Conservation (phyloP, 2,888 invertebrate genomes). For the Lepidocyrtinus sp. region DNA sequence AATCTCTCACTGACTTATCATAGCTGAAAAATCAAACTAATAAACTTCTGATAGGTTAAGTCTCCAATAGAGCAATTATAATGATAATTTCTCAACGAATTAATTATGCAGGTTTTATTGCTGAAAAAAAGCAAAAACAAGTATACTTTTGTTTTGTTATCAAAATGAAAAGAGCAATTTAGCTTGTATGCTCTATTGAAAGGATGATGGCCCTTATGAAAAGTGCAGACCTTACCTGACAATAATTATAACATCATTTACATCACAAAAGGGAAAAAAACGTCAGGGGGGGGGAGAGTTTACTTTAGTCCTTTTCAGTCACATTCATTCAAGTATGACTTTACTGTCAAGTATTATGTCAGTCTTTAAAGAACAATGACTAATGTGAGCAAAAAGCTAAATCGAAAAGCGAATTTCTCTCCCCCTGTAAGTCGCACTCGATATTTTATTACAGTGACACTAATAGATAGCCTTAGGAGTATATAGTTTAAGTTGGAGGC, state of each 20-base stretch:
- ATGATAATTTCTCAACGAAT: neutral
- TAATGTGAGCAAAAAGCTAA: neutral
- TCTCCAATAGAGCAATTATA: neutral
- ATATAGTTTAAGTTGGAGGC: no score
- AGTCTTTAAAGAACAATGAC: neutral
- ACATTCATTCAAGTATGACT: neutral
- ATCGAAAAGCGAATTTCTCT: neutral
- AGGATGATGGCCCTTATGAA: neutral
- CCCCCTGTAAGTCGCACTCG: neutral
- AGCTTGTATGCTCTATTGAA: neutral
- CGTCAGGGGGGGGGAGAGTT: neutral
- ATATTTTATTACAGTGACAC: neutral
- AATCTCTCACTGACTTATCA: slow-evolving; percentile 6
- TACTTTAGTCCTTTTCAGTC: no score
- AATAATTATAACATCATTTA: neutral
- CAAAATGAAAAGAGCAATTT: slow-evolving; percentile 2
- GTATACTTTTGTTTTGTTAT: neutral
- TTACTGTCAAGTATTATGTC: neutral
- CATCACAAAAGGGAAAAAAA: neutral
- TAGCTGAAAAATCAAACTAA: neutral
- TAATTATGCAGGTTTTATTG: neutral
- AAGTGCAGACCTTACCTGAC: neutral
- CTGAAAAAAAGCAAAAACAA: neutral
- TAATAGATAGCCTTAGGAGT: neutral
- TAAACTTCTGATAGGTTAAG: neutral